Evolutionary conservation across 2,888 invertebrate genomes (phyloP), one percentile per base, ranked within the genome.

Genomic region (Euproctis similis): DNA sequence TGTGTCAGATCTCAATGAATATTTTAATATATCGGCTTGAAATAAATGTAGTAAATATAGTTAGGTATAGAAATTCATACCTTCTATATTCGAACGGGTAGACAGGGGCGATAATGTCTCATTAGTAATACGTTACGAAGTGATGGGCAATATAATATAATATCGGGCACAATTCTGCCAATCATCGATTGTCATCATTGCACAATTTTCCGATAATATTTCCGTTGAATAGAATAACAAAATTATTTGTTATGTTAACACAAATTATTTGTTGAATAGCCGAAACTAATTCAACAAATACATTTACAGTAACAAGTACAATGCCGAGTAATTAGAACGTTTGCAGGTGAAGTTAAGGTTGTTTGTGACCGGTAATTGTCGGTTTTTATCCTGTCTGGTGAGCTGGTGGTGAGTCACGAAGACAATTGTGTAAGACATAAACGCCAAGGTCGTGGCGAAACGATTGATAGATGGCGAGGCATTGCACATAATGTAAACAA

Each of bases 371-470:
- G 46, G 37, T 45, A 37, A 41, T 42, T 53, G 58, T 56, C 49
- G 44, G 50, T 59, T 58, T n/a, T n/a, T 53, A 46, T 52, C 43
- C 55, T 48, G 63, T 61, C 59, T 60, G 46, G 47, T 42, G 45
- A 47, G 42, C 22, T 40, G 34, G 8, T 36, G 14, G 46, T 67
- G 67, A 67, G 35, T 66, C 63, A 67, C 12, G 23, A 2, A 12
- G 23, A 12, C 12, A n/a, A 44, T 46, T 44, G 48, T 43, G 36
- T 37, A 37, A 38, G 20, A 8, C 10, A 16, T 12, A 12, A 23
- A 12, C 23, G 2, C 39, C 58, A 65, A 65, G 66, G 67, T 54
- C 51, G 36, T 25, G 31, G 31, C 45, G 47, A 40, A 31, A 36
- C 44, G 46, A 52, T 45, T 46, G 42, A 45, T 46, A 48, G 46